phyloP scores from a whole-genome alignment of 2,797 vertebrate species.

The Chelon labrosus region DNA sequence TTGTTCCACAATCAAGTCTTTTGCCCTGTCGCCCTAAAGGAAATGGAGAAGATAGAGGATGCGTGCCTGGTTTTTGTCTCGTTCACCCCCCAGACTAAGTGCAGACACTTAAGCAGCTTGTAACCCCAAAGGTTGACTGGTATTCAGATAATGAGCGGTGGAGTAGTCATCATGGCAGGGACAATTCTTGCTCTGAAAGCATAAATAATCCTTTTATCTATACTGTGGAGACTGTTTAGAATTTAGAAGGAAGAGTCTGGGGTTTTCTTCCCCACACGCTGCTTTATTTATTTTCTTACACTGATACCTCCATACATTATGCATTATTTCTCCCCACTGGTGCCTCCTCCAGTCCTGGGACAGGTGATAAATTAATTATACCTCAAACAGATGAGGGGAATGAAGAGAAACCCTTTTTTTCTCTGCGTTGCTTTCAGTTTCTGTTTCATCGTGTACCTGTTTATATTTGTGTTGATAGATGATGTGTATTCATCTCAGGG shows the following conservation, averaged over 20 bases:
- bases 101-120: conserved; percentile 54
- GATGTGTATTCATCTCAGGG: conserved; percentile 37
- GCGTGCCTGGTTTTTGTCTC: conserved; percentile 42
- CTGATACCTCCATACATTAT: conserved; percentile 74
- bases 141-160: conserved; percentile 59
- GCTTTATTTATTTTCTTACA: conserved; percentile 49
- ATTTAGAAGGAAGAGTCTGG: conserved; percentile 23
- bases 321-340: conserved; percentile 55
- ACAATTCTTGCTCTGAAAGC: conserved; percentile 44
- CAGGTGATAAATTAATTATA: conserved; percentile 78
- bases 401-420: conserved; percentile 22
- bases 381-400: conserved; percentile 51
- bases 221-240: conserved; percentile 31
- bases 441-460: conserved; percentile 17
- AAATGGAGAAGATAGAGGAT: conserved; percentile 19
- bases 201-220: conserved; percentile 63
- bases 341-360: conserved; percentile 57
- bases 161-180: conserved; percentile 39
- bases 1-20: conserved; percentile 16
- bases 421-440: conserved; percentile 13
- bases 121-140: conserved; percentile 67
- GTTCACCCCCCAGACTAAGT: conserved; percentile 34
- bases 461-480: conserved; percentile 47
- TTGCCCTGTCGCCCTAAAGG: not conserved
- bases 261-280: conserved; percentile 2